Evolutionary conservation across 2,888 invertebrate genomes (phyloP), one percentile per base, ranked within the genome.

Genomic region (Cosmia trapezina): DNA sequence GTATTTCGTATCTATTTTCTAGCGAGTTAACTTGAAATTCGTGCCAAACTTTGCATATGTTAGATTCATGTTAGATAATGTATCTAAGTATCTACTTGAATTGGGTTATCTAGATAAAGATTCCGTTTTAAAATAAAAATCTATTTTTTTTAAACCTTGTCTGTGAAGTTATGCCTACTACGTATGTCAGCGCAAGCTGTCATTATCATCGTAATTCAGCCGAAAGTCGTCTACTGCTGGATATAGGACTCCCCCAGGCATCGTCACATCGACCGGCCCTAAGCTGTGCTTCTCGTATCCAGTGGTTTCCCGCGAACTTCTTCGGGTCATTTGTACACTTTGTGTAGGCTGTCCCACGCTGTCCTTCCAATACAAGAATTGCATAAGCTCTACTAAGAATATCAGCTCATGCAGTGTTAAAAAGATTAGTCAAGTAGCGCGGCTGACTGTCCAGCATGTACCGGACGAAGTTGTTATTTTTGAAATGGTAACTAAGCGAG

Each of bases 41-140:
- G 76, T 75, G 76, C 78, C 78, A 80, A 75, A 56, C 47, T 64
- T 80, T 75, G 63, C 60, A 54, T 68, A 78, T 49, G 53, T 60
- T 75, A 67, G 73, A 63, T 53, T 41, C 62, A 17, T 47, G 76
- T 73, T 67, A 64, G 41, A 62, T 72, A 53, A 33, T 6, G 4
- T 22, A 80, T 28, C 28, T 28, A 28, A 28, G 28, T 28, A 28
- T 3, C 1, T 28, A 28, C 37, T 53, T 53, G 77, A 77, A 79
- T 62, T 79, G 56, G 73, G 73, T 65, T 69, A 78, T 76, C 22
- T 59, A 33, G 51, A 33, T 45, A 60, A 45, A 41, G 28, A 47
- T 6, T 53, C 12, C 6, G 12, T 33, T 54, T 47, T 14, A 19
- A 57, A 65, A 41, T 22, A 0, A 5, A 43, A 1, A 43, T 2